Percentiles rank a stretch among this genome's conserved stretches.
Conservation (phyloP, 2,888 invertebrate genomes). For the Caenorhabditis sulstoni region DNA sequence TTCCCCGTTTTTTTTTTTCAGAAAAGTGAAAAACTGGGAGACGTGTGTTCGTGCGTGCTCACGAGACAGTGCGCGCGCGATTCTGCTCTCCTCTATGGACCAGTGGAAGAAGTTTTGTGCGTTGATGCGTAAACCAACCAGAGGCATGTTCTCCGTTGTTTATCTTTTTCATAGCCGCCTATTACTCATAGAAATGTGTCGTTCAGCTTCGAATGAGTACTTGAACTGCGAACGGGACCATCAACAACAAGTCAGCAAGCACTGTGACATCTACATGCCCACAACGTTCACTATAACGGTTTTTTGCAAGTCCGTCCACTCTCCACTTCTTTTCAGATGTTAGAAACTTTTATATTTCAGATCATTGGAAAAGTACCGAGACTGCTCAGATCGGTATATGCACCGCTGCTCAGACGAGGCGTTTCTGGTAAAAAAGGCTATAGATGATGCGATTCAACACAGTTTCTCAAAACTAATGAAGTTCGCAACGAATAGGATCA, state of each 20-base stretch:
- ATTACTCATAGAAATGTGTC: background rate
- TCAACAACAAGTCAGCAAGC: constrained; percentile 50
- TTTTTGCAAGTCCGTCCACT: constrained; percentile 61
- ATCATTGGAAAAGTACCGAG: constrained; percentile 49
- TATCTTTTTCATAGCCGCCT: too few relatives aligned
- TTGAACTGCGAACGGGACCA: constrained; percentile 60
- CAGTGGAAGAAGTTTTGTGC: constrained; percentile 64
- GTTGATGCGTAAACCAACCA: constrained; percentile 59
- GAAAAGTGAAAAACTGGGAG: constrained; percentile 59
- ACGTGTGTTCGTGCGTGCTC: constrained; percentile 55
- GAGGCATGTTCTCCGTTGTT: constrained; percentile 36
- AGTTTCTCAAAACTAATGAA: constrained; percentile 55
- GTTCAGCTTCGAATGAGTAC: constrained; percentile 53
- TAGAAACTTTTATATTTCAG: constrained; percentile 13
- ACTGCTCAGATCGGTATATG: constrained; percentile 45
- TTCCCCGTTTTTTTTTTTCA: constrained; percentile 3
- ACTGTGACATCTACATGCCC: constrained; percentile 48
- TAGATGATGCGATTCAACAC: constrained; percentile 51
- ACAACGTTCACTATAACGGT: constrained; percentile 51
- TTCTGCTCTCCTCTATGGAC: constrained; percentile 59
- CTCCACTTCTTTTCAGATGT: background rate
- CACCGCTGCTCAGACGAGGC: constrained; percentile 56
- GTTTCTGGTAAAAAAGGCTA: constrained; percentile 39
- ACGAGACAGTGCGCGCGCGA: constrained; percentile 49
- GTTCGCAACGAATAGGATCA: constrained; percentile 47